phyloP scores from a whole-genome alignment of 2,113 vertebrate species.

The Pseudolaguvia tuberculata region DNA sequence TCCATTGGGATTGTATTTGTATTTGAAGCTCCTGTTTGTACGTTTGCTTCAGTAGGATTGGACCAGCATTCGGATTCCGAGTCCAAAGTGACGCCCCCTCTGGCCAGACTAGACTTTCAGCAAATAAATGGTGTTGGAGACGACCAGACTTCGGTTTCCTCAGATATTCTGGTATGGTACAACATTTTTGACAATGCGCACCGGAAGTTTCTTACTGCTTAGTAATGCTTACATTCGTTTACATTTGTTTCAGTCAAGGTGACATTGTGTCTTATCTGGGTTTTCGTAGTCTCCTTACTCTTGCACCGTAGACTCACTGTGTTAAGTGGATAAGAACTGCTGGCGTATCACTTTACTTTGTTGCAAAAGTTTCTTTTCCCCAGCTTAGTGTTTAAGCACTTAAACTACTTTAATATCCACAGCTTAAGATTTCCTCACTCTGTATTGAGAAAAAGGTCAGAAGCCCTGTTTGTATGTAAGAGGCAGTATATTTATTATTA shows the following conservation, averaged over 20 bases:
- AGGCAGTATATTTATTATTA: neutral
- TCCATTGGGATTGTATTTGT: too few species aligned
- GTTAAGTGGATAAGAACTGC: too few species aligned
- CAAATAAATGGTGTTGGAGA: slow-evolving; percentile 90
- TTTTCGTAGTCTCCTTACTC: neutral
- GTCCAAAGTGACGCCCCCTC: slow-evolving; percentile 55
- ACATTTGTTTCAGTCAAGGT: neutral
- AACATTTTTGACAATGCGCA: neutral
- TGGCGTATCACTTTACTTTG: neutral
- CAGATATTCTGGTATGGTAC: slow-evolving; percentile 83
- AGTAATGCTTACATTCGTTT: neutral
- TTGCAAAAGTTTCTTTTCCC: neutral
- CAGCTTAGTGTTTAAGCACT: neutral
- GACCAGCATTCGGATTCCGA: slow-evolving; percentile 48
- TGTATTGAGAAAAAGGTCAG: neutral
- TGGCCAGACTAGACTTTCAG: slow-evolving; percentile 62
- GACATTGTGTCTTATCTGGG: slow-evolving; percentile 22
- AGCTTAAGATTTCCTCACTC: neutral
- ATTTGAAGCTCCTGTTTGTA: too few species aligned
- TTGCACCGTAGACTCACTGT: neutral
- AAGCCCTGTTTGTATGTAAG: neutral
- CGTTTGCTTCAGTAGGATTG: slow-evolving; percentile 34
- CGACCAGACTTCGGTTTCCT: slow-evolving; percentile 87
- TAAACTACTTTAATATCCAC: neutral
- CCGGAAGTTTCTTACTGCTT: neutral